Conservation (phyloP, 2,797 vertebrate genomes). For the Decapterus maruadsi region DNA sequence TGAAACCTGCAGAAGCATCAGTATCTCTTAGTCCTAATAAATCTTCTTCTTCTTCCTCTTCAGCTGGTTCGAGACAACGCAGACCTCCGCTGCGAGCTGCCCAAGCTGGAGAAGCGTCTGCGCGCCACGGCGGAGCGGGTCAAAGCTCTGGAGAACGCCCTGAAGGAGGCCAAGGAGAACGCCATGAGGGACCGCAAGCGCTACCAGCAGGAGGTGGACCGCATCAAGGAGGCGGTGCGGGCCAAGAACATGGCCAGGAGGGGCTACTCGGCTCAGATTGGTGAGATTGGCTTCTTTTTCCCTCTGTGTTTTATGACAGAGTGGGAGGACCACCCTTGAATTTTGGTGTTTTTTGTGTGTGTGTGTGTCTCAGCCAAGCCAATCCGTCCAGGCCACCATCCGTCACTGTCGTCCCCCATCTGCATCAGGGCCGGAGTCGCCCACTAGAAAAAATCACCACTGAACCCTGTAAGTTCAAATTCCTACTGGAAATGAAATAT, state of each 20-base stretch:
- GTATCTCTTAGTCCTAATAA: too few relatives aligned
- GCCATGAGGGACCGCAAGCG: slow-evolving; percentile 93
- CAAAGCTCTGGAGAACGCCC: slow-evolving; percentile 92
- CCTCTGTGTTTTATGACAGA: too few relatives aligned
- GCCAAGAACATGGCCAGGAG: slow-evolving; percentile 96
- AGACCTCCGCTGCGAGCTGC: slow-evolving; percentile 95
- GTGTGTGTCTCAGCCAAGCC: slow-evolving; percentile 87
- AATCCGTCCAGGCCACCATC: slow-evolving; percentile 92
- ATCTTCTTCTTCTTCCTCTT: neutral
- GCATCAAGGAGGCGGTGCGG: slow-evolving; percentile 96
- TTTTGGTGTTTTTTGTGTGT: neutral
- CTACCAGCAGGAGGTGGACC: slow-evolving; percentile 96
- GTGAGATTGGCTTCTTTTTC: slow-evolving; percentile 68
- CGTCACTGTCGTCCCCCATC: slow-evolving; percentile 89
- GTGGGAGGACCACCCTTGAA: too few relatives aligned
- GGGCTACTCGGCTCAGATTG: slow-evolving; percentile 94
- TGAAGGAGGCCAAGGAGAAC: slow-evolving; percentile 95
- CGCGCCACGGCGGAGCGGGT: slow-evolving; percentile 92
- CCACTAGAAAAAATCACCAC: slow-evolving; percentile 71
- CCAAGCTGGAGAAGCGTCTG: slow-evolving; percentile 94
- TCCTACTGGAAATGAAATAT: too few relatives aligned
- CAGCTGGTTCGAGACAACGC: slow-evolving; percentile 93
- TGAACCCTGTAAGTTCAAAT: slow-evolving; percentile 34
- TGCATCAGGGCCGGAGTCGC: slow-evolving; percentile 85
- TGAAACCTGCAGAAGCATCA: too few relatives aligned